Evolutionary conservation across 2,888 invertebrate species (phyloP).

Genomic region (Hyposoter dolosus): DNA sequence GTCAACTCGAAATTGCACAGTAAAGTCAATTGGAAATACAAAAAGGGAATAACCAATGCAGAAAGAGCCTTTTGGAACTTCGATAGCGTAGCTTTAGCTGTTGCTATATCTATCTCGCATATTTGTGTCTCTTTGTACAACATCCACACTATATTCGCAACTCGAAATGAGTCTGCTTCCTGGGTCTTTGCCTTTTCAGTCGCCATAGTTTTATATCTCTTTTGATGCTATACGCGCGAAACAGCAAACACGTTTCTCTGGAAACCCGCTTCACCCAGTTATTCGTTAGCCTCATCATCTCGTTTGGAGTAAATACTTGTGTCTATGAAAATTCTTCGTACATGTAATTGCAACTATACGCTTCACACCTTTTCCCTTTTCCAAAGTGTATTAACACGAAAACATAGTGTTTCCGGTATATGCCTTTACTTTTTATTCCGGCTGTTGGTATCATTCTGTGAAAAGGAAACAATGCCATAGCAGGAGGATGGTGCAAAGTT

Average conservation of each 20-base stretch:
- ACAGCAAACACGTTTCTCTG: background rate
- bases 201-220: conserved; percentile 40
- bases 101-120: background rate
- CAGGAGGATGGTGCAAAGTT: background rate
- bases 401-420: background rate
- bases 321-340: conserved; percentile 18
- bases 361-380: background rate
- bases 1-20: conserved; percentile 15
- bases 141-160: conserved; percentile 7
- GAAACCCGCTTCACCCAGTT: conserved; percentile 35
- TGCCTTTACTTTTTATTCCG: background rate
- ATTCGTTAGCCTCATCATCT: conserved; percentile 59
- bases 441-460: background rate
- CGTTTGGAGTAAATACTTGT: conserved; percentile 40
- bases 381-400: background rate
- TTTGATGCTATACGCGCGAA: conserved; percentile 42
- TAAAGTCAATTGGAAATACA: conserved; percentile 46
- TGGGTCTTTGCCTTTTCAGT: conserved; percentile 29
- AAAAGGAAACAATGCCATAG: conserved; percentile 3
- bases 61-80: conserved; percentile 14
- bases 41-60: conserved; percentile 60
- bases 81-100: conserved; percentile 13
- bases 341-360: conserved; percentile 11
- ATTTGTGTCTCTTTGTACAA: conserved; percentile 15
- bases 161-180: conserved; percentile 22